Conservation (phyloP, 2,888 invertebrate species). For the Gnatocerus cornutus region DNA sequence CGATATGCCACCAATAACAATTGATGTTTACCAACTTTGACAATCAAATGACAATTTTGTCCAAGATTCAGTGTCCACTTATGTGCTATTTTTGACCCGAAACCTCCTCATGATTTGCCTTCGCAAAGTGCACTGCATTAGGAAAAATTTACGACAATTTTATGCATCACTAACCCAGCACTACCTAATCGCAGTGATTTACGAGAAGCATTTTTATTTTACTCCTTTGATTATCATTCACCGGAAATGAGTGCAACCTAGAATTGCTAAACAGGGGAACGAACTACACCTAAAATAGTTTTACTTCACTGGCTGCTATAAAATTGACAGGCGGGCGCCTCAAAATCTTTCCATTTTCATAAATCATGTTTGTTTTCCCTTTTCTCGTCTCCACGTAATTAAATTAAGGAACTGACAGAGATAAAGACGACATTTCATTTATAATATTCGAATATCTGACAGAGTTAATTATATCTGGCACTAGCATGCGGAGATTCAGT, state of each 20-base stretch:
- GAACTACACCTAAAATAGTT: not conserved
- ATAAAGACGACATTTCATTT: constrained; percentile 35
- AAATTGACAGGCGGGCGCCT: not conserved
- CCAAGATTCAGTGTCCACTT: too few species aligned
- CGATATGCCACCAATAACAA: too few species aligned
- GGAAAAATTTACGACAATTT: not conserved
- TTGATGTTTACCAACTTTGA: too few species aligned
- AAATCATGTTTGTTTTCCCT: constrained; percentile 34
- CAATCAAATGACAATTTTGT: too few species aligned
- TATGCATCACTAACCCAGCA: constrained; percentile 5
- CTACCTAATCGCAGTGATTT: constrained; percentile 10
- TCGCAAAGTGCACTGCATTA: not conserved
- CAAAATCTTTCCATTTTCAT: not conserved
- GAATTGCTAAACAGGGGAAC: constrained; percentile 6
- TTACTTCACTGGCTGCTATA: not conserved
- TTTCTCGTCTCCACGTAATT: constrained; percentile 31
- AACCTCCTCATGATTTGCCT: too few species aligned
- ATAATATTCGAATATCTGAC: constrained; percentile 36
- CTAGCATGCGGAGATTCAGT: constrained; percentile 14
- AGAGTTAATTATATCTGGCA: constrained; percentile 37
- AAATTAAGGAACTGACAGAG: constrained; percentile 37
- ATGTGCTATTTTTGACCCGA: too few species aligned
- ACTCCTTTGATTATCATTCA: not conserved
- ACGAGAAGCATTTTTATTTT: constrained; percentile 5
- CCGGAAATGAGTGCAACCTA: constrained; percentile 5